A percentile compares a stretch with the other conserved stretches of the same genome.
Evolutionary conservation across 2,797 vertebrate genomes (phyloP).

Genomic region (Monodelphis domestica): DNA sequence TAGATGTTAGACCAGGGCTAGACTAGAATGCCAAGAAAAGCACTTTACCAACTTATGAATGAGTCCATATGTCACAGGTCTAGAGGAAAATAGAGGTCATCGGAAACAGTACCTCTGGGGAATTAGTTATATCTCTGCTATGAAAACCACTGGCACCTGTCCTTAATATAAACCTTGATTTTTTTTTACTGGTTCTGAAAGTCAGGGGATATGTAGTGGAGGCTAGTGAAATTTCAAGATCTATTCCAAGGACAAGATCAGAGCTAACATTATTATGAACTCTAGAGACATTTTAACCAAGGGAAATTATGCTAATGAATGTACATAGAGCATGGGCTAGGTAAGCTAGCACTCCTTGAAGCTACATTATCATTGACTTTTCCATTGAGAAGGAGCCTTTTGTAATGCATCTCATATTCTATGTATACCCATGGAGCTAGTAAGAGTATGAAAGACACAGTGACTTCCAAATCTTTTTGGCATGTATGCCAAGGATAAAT

Average conservation of each 20-base stretch:
- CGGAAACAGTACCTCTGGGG: not conserved
- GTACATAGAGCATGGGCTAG: not conserved
- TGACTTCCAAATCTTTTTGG: not conserved
- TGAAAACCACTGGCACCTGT: not conserved
- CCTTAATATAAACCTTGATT: not conserved
- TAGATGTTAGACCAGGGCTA: conserved; percentile 28
- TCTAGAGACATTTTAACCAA: not conserved
- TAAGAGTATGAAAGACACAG: not conserved
- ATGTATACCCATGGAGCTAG: not conserved
- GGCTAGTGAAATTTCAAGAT: not conserved
- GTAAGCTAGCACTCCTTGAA: not conserved
- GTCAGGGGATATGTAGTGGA: not conserved
- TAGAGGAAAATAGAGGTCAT: conserved; percentile 24
- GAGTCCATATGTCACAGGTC: not conserved
- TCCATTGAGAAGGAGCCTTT: not conserved
- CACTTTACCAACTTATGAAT: conserved; percentile 14
- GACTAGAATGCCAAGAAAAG: not conserved
- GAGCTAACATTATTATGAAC: not conserved
- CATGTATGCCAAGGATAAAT: not conserved
- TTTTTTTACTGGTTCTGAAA: not conserved
- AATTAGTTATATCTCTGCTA: not conserved
- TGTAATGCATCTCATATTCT: not conserved
- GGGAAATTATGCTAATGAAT: not conserved
- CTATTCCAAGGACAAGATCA: not conserved
- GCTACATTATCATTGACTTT: not conserved